Evolutionary conservation across 2,888 invertebrate species (phyloP).

Genomic region (Physocephala rufipes): DNA sequence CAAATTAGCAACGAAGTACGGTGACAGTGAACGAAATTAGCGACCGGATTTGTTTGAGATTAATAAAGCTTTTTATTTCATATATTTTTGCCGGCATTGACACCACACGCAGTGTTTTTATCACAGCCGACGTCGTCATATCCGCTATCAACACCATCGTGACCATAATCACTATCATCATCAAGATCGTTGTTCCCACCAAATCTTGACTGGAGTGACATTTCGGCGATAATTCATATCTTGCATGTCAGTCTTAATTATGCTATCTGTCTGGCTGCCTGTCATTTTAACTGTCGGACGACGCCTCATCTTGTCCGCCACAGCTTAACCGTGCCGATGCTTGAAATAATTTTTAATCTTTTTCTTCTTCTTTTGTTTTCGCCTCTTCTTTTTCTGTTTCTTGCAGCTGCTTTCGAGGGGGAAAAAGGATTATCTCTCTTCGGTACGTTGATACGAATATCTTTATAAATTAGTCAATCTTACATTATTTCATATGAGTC

Average conservation of each 20-base stretch:
- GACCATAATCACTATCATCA: conserved; percentile 3
- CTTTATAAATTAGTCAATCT: conserved; percentile 22
- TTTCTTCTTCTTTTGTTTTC: background rate
- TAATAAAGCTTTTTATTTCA: conserved; percentile 55
- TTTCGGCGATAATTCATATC: conserved; percentile 64
- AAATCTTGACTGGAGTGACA: conserved; percentile 49
- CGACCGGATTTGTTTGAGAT: conserved; percentile 8
- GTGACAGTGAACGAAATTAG: conserved; percentile 29
- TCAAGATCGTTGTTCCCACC: conserved; percentile 6
- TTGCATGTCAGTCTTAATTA: conserved; percentile 64
- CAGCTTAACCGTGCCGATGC: background rate
- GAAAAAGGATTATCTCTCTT: conserved; percentile 13
- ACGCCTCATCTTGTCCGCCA: background rate
- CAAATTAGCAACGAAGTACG: conserved; percentile 46
- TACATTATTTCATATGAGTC: background rate
- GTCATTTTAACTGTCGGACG: background rate
- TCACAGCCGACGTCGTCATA: conserved; percentile 26
- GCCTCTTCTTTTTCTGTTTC: background rate
- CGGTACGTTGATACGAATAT: conserved; percentile 14
- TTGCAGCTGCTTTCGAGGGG: conserved; percentile 30
- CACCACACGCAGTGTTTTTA: conserved; percentile 59
- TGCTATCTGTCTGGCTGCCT: conserved; percentile 46
- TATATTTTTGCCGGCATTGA: conserved; percentile 58
- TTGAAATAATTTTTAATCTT: background rate
- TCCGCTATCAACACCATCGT: conserved; percentile 19